A percentile compares a stretch with the other conserved stretches of the same genome.
These are phyloP conservation scores for Heteromormyrus szaboi DNA, from an alignment of 2,797 vertebrate species.

Conservation along the genomic window DNA sequence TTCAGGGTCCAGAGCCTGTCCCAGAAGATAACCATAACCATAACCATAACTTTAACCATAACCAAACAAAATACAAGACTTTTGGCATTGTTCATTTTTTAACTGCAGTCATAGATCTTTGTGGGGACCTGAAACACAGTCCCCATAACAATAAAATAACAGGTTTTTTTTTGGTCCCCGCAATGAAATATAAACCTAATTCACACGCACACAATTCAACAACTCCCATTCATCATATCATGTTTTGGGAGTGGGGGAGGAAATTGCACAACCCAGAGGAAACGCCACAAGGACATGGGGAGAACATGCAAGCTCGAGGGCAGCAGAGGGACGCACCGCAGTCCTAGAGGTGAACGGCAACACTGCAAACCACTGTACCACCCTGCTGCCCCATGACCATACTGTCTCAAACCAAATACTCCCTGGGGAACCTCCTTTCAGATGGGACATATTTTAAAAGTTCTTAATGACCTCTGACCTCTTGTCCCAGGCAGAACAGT, in stretches of 20 bases:
- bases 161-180: neutral
- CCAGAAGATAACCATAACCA: neutral
- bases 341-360: neutral
- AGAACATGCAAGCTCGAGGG: neutral
- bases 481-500: neutral
- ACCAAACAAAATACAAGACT: no score
- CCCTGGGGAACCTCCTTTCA: neutral
- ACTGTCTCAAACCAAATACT: neutral
- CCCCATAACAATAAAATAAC: neutral
- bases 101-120: neutral
- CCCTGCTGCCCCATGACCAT: neutral
- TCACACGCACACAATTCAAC: neutral
- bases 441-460: neutral
- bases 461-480: neutral
- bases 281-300: neutral
- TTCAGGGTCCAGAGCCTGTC: neutral
- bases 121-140: neutral
- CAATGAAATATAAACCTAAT: neutral
- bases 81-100: neutral
- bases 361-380: neutral
- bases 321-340: neutral
- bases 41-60: no score
- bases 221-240: neutral
- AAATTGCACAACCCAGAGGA: neutral
- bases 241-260: neutral